Evolutionary conservation across 1,140 invertebrate species (phyloP).

Genomic region (Pogonomyrmex californicus): DNA sequence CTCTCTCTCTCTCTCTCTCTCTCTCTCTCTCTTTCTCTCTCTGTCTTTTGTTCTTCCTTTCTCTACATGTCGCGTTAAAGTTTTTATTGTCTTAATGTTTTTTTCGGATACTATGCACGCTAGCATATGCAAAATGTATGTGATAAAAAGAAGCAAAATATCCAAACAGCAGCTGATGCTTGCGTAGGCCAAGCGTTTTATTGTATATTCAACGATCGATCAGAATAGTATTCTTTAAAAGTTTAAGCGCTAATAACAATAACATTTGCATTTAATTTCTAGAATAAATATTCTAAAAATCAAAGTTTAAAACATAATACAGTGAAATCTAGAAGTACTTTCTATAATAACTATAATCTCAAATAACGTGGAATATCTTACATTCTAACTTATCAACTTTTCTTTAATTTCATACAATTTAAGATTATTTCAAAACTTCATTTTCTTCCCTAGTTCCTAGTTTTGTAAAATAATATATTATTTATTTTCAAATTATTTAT

Average conservation of each 20-base stretch:
- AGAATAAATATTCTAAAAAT: not conserved
- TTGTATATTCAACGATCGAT: not conserved
- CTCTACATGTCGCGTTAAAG: not conserved
- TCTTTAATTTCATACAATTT: not conserved
- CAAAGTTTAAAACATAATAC: not conserved
- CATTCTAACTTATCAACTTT: too few species aligned
- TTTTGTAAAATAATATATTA: too few species aligned
- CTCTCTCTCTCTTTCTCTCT: not conserved
- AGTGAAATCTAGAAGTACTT: not conserved
- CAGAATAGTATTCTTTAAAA: not conserved
- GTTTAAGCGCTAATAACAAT: not conserved
- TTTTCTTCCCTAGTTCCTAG: not conserved
- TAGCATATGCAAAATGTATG: slow-evolving; percentile 20
- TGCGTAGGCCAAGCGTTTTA: slow-evolving; percentile 9
- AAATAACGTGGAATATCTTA: not conserved
- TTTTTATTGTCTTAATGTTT: slow-evolving; percentile 34
- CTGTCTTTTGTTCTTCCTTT: not conserved
- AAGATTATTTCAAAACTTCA: not conserved
- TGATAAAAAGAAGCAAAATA: slow-evolving; percentile 23
- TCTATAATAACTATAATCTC: not conserved
- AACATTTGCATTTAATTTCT: not conserved
- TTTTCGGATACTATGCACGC: slow-evolving; percentile 5
- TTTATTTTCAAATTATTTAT: too few species aligned
- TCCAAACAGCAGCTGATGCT: slow-evolving; percentile 43
- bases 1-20: too few species aligned